Evolutionary conservation across 2,888 invertebrate species (phyloP).

Genomic region (Erebia palarica): DNA sequence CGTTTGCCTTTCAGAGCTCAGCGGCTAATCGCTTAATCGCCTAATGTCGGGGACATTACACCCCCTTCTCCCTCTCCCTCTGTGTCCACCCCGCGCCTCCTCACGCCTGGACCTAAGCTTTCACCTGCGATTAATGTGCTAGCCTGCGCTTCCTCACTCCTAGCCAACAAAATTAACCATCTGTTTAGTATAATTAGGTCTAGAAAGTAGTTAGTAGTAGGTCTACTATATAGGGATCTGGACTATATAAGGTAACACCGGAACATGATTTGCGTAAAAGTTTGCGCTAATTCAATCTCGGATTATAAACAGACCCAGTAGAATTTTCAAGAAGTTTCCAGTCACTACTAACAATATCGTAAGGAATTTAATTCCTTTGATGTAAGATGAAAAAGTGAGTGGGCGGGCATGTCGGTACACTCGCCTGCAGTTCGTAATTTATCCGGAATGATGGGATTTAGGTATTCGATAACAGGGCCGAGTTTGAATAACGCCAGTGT

Average conservation of each 20-base stretch:
- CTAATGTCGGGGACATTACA: conserved; percentile 18
- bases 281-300: background rate
- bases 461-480: background rate
- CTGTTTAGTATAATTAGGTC: background rate
- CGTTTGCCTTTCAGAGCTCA: background rate
- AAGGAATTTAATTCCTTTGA: no score
- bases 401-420: background rate
- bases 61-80: background rate
- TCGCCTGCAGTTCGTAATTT: background rate
- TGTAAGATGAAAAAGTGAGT: no score
- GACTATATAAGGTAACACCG: background rate
- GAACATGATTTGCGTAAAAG: background rate
- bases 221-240: background rate
- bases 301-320: no score
- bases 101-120: background rate
- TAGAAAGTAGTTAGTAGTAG: no score
- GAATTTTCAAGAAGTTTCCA: no score
- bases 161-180: background rate
- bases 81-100: background rate
- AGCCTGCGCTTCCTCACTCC: background rate
- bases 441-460: background rate
- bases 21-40: conserved; percentile 32
- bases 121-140: conserved; percentile 16
- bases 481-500: background rate
- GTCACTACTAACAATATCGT: background rate